Percentiles rank a stretch among this genome's conserved stretches.
These are phyloP conservation scores for Seira musarum DNA, from an alignment of 2,888 invertebrate genomes.

Conservation along the genomic window DNA sequence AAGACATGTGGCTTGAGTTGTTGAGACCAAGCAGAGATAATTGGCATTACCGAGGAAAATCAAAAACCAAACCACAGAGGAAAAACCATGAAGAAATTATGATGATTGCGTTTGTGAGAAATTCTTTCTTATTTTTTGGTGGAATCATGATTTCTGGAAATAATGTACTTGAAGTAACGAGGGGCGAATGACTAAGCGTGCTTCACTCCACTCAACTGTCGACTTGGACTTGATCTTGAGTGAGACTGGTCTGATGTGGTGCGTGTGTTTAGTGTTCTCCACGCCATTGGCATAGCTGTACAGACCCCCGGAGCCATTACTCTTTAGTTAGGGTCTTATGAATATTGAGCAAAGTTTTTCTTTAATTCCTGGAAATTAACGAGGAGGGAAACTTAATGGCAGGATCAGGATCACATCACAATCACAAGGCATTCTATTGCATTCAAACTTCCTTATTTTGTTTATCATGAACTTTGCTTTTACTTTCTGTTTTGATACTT, in stretches of 20 bases:
- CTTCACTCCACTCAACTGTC: no score
- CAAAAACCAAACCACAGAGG: slow-evolving; percentile 25
- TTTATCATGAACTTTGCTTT: slow-evolving; percentile 38
- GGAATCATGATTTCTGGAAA: slow-evolving; percentile 49
- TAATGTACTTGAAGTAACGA: neutral
- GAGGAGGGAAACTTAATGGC: slow-evolving; percentile 42
- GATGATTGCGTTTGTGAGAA: slow-evolving; percentile 10
- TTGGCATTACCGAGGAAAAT: neutral
- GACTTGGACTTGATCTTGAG: no score
- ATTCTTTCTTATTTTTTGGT: slow-evolving; percentile 12
- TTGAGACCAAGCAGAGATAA: slow-evolving; percentile 2
- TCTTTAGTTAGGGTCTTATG: neutral
- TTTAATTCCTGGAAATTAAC: slow-evolving; percentile 33
- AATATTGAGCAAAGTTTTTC: neutral
- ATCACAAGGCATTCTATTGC: neutral
- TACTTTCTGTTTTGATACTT: neutral
- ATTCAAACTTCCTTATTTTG: neutral
- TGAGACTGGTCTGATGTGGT: neutral
- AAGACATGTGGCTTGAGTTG: no score
- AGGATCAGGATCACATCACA: slow-evolving; percentile 27
- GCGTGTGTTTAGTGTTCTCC: no score
- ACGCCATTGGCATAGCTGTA: neutral
- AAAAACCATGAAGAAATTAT: slow-evolving; percentile 13
- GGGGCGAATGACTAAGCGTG: slow-evolving; percentile 15
- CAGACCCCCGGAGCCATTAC: neutral